Evolutionary conservation across 2,888 invertebrate genomes (phyloP).

Genomic region (Zonitis immaculata): DNA sequence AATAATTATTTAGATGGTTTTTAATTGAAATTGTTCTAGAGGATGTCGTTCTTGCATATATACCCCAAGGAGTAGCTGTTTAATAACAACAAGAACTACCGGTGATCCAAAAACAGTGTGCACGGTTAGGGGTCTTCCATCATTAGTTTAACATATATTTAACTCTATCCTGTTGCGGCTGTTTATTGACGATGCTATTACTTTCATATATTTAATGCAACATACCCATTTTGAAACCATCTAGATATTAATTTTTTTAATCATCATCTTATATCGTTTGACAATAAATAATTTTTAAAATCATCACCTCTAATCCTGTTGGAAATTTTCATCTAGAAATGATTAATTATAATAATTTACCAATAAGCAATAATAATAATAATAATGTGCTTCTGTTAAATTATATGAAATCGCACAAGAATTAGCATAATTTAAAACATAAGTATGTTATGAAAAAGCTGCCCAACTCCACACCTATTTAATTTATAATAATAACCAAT

Average conservation of each 20-base stretch:
- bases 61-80: conserved; percentile 17
- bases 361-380: neutral
- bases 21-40: neutral
- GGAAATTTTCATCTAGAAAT: neutral
- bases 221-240: conserved; percentile 28
- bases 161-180: conserved; percentile 34
- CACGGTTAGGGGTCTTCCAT: conserved; percentile 39
- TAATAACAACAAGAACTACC: conserved; percentile 40
- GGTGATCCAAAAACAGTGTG: conserved; percentile 32
- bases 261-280: too few relatives aligned
- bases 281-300: conserved; percentile 13
- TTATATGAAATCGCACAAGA: neutral
- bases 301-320: neutral
- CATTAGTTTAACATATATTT: conserved; percentile 42
- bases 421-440: neutral
- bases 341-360: neutral
- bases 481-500: neutral
- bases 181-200: conserved; percentile 34
- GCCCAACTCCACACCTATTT: neutral
- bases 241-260: too few relatives aligned
- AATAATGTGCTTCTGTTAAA: neutral
- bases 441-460: neutral
- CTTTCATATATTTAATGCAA: conserved; percentile 33
- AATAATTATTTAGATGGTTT: too few relatives aligned
- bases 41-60: conserved; percentile 8